Conservation (phyloP, 1,140 invertebrate genomes). For the Rhyacophila brunnea region DNA sequence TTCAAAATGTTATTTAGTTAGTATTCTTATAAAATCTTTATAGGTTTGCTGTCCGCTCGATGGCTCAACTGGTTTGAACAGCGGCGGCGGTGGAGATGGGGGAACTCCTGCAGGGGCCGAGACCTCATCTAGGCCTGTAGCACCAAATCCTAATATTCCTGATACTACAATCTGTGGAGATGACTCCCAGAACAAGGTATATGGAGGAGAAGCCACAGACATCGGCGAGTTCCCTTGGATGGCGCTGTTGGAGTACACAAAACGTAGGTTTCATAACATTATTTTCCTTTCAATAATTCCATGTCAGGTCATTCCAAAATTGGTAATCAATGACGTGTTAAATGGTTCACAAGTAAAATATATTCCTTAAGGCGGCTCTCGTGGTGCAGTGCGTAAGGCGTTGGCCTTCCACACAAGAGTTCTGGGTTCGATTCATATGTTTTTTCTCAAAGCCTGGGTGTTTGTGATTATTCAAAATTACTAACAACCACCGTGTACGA, state of each 20-base stretch:
- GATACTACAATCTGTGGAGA: constrained; percentile 34
- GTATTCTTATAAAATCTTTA: too few species aligned
- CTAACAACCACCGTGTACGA: too few species aligned
- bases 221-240: constrained; percentile 52
- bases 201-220: constrained; percentile 43
- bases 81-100: neutral
- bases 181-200: constrained; percentile 37
- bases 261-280: constrained; percentile 38
- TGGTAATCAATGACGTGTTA: too few species aligned
- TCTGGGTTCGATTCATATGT: too few species aligned
- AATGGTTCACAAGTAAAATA: too few species aligned
- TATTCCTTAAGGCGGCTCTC: too few species aligned
- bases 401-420: too few species aligned
- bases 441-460: too few species aligned
- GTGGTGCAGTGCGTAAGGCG: too few species aligned
- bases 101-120: neutral
- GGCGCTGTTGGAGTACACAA: constrained; percentile 46
- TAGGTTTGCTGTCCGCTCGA: constrained; percentile 12
- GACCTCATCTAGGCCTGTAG: neutral
- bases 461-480: too few species aligned
- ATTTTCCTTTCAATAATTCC: constrained; percentile 1
- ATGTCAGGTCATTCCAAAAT: neutral
- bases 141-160: constrained; percentile 34
- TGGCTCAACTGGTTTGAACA: neutral
- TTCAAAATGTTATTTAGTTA: too few species aligned